Evolutionary conservation across 2,797 vertebrate genomes (phyloP), one percentile per base, ranked within the genome.

Genomic region (Malurus leucopterus): DNA sequence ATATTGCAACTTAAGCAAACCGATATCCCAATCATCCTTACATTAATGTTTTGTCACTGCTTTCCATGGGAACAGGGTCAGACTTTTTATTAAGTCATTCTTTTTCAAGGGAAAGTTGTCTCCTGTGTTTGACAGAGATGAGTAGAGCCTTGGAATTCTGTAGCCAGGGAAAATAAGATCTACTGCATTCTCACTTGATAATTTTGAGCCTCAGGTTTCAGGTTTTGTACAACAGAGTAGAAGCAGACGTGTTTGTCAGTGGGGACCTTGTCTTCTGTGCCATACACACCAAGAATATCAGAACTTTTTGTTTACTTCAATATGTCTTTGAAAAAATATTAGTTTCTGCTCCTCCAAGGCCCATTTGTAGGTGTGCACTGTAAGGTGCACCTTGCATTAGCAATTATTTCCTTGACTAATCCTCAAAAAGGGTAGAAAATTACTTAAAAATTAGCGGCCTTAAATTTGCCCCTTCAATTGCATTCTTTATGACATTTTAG

Each of bases 401-500:
- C 79, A 95, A 90, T 95, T 96, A 95, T 92, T 93, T 87, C 65
- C 57, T 91, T 93, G 78, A 71, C 34, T 96, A 95, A 96, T 96
- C 80, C 90, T 96, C 67, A 96, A 86, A 92, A 76, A 94, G 26
- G 26, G 44, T 92, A 83, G 62, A 95, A 95, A 96, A 95, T 94
- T 77, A 92, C 78, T 96, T 92, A 91, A 90, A 96, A 97, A 96
- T 96, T 95, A 96, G 49, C 13, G 26, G 92, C 79, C 51, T 93
- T 95, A 90, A 92, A 88, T 89, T 81, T 89, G 43, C 54, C 57
- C 63, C 81, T 93, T 58, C 93, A 81, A 64, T 93, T 96, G 91
- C 90, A 94, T 94, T 95, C 41, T 88, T 69, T 83, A 92, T 96
- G 93, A 95, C 93, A 97, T 98, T 98, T 97, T 92, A 94, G 89